Evolutionary conservation across 2,888 invertebrate genomes (phyloP), one percentile per base, ranked within the genome.

Genomic region (Dolomedes plantarius): DNA sequence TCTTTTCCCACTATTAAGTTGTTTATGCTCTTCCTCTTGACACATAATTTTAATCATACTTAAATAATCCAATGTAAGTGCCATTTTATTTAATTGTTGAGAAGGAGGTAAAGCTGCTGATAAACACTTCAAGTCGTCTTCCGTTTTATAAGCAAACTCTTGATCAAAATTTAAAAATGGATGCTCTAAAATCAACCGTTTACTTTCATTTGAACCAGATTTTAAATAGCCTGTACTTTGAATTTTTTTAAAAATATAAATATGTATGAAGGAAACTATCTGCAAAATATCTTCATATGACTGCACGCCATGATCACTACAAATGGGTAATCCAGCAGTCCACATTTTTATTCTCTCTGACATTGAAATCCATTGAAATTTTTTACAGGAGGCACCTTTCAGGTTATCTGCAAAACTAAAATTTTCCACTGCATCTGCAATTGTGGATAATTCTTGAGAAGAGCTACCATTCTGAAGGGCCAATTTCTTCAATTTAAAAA

Each of bases 41-140:
- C 79, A 78, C 13, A 87, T 87, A 13, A 27, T 72, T 39, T 77
- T 83, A 13, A 87, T 46, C 19, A 62, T 67, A 79, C 83, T 79
- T 1, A 83, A 46, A 75, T 87, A 87, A 31, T 87, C 87, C 1
- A 82, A 19, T 74, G 67, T 73, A 16, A 87, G 29, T n/a, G 36
- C 46, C 28, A 50, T 46, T 31, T 73, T 81, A 64, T 69, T 87
- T 9, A 87, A 13, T 0, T n/a, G 13, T 9, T 73, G 69, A 13
- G 16, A 64, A 7, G 67, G 11, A 27, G 87, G 69, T 36, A 81
- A 73, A 32, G 32, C 74, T 19, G 62, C 19, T 23, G 69, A 36
- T 11, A 87, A 41, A 23, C 23, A 19, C n/a, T 73, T 28, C 1
- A 87, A n/a, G 11, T 79, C 46, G 16, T 50, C 11, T n/a, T 79